phyloP scores from a whole-genome alignment of 2,888 invertebrate genomes.

The Drosophila diplacantha region DNA sequence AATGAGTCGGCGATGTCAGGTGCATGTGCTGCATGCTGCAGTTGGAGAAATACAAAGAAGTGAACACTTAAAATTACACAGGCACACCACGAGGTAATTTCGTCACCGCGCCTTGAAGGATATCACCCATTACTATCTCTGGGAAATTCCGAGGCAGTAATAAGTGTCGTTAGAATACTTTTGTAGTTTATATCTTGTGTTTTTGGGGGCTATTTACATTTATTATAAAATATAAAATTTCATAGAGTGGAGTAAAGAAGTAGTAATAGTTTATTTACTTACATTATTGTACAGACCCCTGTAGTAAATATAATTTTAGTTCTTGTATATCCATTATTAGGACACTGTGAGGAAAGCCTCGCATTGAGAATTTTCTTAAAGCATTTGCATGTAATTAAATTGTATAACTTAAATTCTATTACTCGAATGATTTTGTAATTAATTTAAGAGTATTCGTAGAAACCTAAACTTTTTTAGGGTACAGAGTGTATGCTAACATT shows the following conservation, averaged over 20 bases:
- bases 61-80: conserved; percentile 1
- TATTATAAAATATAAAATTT: not conserved
- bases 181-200: not conserved
- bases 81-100: not conserved
- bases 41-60: conserved; percentile 1
- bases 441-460: not conserved
- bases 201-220: not conserved
- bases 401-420: not conserved
- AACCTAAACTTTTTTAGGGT: no score
- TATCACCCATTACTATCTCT: conserved; percentile 2
- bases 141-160: not conserved
- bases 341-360: no score
- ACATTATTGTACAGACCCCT: no score
- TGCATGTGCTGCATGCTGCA: conserved; percentile 50
- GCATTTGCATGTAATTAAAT: not conserved
- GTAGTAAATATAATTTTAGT: not conserved
- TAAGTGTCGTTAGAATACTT: not conserved
- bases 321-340: no score
- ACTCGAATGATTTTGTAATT: not conserved
- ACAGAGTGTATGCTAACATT: no score
- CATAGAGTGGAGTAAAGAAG: no score
- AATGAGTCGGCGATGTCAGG: conserved; percentile 68
- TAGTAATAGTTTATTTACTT: not conserved
- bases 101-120: not conserved
- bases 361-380: no score